A percentile compares a stretch with the other conserved stretches of the same genome.
Evolutionary conservation across 1,140 invertebrate species (phyloP).

Genomic region (Samia ricini): DNA sequence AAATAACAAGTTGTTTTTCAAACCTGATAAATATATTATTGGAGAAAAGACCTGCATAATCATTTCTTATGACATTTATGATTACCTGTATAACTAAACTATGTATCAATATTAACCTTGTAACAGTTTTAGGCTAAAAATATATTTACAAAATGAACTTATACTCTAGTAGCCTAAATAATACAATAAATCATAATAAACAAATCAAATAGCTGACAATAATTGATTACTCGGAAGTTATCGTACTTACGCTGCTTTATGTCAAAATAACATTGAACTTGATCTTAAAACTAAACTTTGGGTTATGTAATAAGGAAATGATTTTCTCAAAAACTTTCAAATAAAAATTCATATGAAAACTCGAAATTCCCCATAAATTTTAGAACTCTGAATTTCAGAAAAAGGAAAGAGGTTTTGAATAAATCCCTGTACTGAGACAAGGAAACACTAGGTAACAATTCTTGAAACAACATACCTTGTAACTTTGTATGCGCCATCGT

Average conservation of each 20-base stretch:
- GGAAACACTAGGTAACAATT: constrained; percentile 8
- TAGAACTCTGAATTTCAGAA: no score
- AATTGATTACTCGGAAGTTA: not conserved
- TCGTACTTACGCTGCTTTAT: not conserved
- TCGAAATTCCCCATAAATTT: not conserved
- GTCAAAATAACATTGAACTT: constrained; percentile 10
- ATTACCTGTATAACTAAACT: no score
- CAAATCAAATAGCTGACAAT: not conserved
- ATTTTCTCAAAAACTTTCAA: not conserved
- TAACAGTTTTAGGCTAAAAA: no score
- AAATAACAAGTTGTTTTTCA: no score
- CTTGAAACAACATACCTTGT: constrained; percentile 50
- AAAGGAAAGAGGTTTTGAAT: not conserved
- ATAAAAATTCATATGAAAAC: not conserved
- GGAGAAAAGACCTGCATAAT: no score
- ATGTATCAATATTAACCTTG: no score
- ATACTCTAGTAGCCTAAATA: not conserved
- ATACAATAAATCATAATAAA: not conserved
- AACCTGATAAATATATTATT: no score
- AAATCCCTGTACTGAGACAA: not conserved
- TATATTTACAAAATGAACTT: no score
- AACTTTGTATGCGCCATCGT: constrained; percentile 99
- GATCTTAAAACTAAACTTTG: constrained; percentile 41
- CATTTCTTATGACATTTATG: no score
- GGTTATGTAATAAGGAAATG: constrained; percentile 45